These are phyloP conservation scores for Ciconia maguari DNA, from an alignment of 2,113 vertebrate genomes.

Conservation along the genomic window DNA sequence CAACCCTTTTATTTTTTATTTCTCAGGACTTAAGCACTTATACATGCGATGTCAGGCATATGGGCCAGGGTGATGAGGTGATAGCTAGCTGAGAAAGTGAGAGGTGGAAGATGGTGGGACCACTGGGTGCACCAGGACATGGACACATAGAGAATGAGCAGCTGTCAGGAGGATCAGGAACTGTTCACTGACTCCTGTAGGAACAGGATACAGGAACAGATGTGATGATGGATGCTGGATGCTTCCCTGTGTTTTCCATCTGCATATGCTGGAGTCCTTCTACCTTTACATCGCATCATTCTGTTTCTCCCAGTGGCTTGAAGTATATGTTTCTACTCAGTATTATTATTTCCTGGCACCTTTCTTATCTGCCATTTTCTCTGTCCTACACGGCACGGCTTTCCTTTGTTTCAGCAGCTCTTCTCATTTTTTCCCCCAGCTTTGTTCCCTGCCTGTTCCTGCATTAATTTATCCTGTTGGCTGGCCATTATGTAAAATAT, in stretches of 20 bases:
- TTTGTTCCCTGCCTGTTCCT: slow-evolving; percentile 7
- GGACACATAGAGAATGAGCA: background rate
- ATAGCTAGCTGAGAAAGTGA: background rate
- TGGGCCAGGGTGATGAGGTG: background rate
- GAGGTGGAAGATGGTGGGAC: background rate
- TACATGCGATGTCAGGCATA: background rate
- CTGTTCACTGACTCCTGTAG: background rate
- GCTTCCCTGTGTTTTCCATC: background rate
- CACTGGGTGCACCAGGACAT: background rate
- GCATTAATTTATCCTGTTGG: slow-evolving; percentile 12
- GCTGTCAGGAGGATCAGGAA: background rate
- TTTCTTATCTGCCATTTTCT: background rate
- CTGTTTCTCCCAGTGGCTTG: background rate
- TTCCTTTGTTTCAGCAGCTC: background rate
- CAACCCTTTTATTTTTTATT: background rate
- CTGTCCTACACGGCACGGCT: background rate
- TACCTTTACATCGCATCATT: background rate
- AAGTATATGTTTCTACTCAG: background rate
- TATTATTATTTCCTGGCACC: background rate
- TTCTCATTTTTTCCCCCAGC: background rate
- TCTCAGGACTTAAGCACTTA: background rate
- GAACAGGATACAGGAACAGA: background rate
- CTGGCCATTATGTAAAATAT: slow-evolving; percentile 19
- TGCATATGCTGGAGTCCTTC: background rate
- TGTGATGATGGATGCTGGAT: background rate